Base-by-base conservation (phyloP, 2,888 invertebrate species). In the Phanerotoma sp. region DNA sequence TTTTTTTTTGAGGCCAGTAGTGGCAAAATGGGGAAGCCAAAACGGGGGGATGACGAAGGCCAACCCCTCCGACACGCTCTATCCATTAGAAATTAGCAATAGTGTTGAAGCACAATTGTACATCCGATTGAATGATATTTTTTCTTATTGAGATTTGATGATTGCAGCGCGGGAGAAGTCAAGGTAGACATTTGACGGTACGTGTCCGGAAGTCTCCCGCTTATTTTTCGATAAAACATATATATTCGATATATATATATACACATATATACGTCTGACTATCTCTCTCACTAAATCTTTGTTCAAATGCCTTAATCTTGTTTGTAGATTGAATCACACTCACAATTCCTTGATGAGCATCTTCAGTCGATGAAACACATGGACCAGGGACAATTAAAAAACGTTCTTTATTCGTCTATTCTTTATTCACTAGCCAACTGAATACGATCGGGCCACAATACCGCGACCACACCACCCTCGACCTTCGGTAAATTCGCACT, bases 301-400 rank as follows among this genome's bases (percentile, higher is more conserved):
- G 5, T 18, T 18, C 16, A 35, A n/a, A 15, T 38, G n/a, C n/a
- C n/a, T n/a, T n/a, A n/a, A n/a, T n/a, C n/a, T n/a, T n/a, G n/a
- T n/a, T n/a, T n/a, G n/a, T n/a, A n/a, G n/a, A n/a, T n/a, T 52
- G 40, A 42, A 16, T 44, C 28, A 40, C 57, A 74, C 76, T 75
- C 62, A 77, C 76, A 66, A 77, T 73, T 77, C 76, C 60, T 75
- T 77, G 71, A 77, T 77, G 64, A 76, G 73, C 76, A 77, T 76
- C 63, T 62, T 62, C 46, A 67, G 56, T 64, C 60, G 62, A 63
- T 59, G 60, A 66, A 66, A 69, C 71, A 72, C 72, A 71, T 72
- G 69, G 68, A 67, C 69, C 61, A 25, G 58, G 48, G 32, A 16
- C 20, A 46, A 18, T 18, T 51, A 37, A 20, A 18, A 11, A 20